A percentile compares a stretch with the other conserved stretches of the same genome.
Evolutionary conservation across 1,140 invertebrate genomes (phyloP).

Genomic region (Ylistrum balloti): DNA sequence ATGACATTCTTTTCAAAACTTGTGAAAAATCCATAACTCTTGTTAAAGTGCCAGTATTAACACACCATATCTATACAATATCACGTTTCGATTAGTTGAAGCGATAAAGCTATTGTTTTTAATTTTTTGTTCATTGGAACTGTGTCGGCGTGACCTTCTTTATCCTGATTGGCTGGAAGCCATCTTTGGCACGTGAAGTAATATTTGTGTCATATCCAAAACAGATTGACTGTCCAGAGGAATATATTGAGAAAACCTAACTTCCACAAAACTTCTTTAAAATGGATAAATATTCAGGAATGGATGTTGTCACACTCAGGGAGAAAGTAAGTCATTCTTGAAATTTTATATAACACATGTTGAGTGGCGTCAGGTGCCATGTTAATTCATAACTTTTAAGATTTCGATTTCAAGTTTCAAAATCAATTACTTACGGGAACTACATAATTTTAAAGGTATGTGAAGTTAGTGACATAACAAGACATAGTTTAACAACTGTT

Average conservation of each 20-base stretch:
- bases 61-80: background rate
- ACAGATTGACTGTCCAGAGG: background rate
- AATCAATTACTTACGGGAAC: no score
- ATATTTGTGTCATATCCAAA: background rate
- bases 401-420: no score
- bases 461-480: no score
- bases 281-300: conserved; percentile 14
- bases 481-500: no score
- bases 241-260: background rate
- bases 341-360: no score
- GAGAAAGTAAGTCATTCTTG: background rate
- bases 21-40: background rate
- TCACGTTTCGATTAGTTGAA: background rate
- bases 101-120: background rate
- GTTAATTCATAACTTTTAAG: no score
- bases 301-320: background rate
- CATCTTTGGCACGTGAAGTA: conserved; percentile 10
- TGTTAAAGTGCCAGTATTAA: background rate
- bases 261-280: background rate
- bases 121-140: conserved; percentile 34
- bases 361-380: no score
- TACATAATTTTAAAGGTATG: no score
- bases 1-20: background rate
- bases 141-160: conserved; percentile 29
- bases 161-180: conserved; percentile 15